A percentile compares a stretch with the other conserved stretches of the same genome.
phyloP scores from a whole-genome alignment of 2,113 vertebrate genomes.

The Porphyrio hochstetteri region DNA sequence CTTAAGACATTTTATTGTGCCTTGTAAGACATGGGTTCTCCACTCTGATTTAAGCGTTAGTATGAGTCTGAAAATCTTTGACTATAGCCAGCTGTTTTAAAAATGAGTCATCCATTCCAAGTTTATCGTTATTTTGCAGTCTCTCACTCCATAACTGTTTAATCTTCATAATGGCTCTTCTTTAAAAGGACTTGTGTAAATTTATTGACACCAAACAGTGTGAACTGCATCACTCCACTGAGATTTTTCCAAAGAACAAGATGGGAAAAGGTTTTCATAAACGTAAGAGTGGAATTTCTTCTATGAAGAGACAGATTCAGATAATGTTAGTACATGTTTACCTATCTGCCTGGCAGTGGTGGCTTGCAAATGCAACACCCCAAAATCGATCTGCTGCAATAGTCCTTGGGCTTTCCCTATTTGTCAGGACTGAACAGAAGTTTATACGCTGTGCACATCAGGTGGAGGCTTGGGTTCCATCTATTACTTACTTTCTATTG shows the following conservation, averaged over 20 bases:
- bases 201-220: background rate
- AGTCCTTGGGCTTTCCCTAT: background rate
- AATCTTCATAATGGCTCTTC: background rate
- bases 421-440: background rate
- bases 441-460: background rate
- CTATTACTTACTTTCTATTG: background rate
- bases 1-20: background rate
- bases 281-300: background rate
- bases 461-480: background rate
- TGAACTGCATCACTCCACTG: background rate
- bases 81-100: background rate
- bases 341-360: background rate
- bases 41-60: background rate
- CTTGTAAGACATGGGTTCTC: background rate
- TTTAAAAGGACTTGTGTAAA: background rate
- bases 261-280: background rate
- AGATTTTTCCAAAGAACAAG: background rate
- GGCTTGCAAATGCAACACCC: background rate
- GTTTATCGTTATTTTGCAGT: background rate
- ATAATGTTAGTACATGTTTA: background rate
- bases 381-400: background rate
- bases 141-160: background rate
- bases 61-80: background rate
- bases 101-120: background rate
- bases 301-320: background rate